A percentile compares a stretch with the other conserved stretches of the same genome.
Conservation (phyloP, 2,888 invertebrate genomes). For the Margaritifera margaritifera region DNA sequence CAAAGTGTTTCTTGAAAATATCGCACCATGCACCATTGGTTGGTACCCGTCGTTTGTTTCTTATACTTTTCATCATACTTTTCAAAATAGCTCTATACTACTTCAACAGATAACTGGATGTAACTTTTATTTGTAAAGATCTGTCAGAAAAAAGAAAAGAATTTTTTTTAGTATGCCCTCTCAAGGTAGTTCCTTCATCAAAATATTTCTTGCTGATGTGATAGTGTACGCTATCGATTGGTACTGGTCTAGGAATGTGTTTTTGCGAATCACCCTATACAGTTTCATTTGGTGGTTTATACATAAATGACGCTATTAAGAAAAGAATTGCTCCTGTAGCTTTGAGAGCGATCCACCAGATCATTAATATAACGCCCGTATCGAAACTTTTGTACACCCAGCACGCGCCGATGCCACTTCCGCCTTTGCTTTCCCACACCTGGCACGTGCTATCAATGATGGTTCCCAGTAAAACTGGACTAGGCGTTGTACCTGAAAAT, state of each 20-base stretch:
- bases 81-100: no score
- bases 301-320: slow-evolving; percentile 81
- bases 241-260: not conserved
- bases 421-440: slow-evolving; percentile 81
- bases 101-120: no score
- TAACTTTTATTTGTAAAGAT: no score
- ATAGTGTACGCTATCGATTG: no score
- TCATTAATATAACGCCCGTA: slow-evolving; percentile 73
- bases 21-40: no score
- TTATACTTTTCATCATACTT: no score
- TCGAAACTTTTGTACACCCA: slow-evolving; percentile 80
- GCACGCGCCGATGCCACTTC: slow-evolving; percentile 78
- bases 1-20: no score
- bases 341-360: slow-evolving; percentile 45
- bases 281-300: slow-evolving; percentile 33
- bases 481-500: slow-evolving; percentile 75
- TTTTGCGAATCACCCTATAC: slow-evolving; percentile 4
- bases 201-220: no score
- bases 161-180: no score
- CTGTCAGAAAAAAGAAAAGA: no score
- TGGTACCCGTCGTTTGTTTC: no score
- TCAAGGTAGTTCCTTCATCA: no score
- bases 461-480: slow-evolving; percentile 82
- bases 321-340: slow-evolving; percentile 67
- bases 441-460: slow-evolving; percentile 82